Base-by-base conservation (phyloP, 1,140 invertebrate genomes). In the Leguminivora glycinivorella region DNA sequence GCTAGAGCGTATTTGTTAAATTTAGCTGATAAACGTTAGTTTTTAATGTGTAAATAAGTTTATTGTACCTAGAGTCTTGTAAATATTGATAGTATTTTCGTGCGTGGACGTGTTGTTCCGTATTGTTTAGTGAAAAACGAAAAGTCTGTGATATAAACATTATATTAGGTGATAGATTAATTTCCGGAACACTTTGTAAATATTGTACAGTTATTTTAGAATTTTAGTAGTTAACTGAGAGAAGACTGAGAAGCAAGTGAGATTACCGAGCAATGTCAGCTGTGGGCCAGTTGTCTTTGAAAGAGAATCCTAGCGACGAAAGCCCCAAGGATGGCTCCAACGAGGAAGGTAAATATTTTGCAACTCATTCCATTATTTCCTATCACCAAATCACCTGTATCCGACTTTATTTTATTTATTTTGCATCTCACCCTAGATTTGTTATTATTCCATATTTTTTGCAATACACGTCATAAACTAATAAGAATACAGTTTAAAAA, bases 71-170 rank as follows among this genome's bases (percentile, higher is more conserved):
- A 83, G 81, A 87, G 79, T 87, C 82, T 81, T 90, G 85, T 88
- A 90, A 84, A 85, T 90, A 90, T 90, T 88, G 87, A 86, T 89
- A 91, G 82, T 91, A 90, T 91, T 89, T 88, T 88, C 82, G 83
- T 87, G 88, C 88, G 89, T 92, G 90, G 89, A 90, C 89, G 89
- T 92, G 91, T 92, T 91, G 83, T 89, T 91, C 84, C 88, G 84
- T 89, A 91, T 92, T 91, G 88, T 92, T 75, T 77, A 63, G 70
- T 89, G 86, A 89, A 91, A 91, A 92, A 92, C 89, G 89, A 92
- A 90, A 91, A 91, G 90, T 92, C 91, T 92, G 91, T 92, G 91
- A 92, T 92, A 92, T 92, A 92, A 92, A 92, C 89, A 91, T 88
- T 89, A 91, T 82, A 63, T 77, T 91, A 91, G 86, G 83, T 87